A percentile compares a stretch with the other conserved stretches of the same genome.
phyloP scores from a whole-genome alignment of 2,797 vertebrate genomes.

The Tiaroga cobitis region DNA sequence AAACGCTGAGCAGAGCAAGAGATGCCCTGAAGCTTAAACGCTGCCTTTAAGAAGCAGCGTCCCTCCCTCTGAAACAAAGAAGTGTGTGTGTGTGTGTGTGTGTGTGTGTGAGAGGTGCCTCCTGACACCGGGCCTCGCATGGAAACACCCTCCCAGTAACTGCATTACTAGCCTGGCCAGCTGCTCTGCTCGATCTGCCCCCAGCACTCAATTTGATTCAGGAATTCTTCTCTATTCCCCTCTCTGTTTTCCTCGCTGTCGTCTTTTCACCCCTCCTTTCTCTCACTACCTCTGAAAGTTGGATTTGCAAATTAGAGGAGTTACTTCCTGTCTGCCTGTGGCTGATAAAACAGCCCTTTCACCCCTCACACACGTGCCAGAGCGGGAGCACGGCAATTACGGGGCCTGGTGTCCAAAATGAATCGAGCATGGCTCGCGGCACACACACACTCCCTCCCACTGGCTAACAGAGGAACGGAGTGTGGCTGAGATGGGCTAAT shows the following conservation, averaged over 20 bases:
- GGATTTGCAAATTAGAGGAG: conserved; percentile 96
- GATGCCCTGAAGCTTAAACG: conserved; percentile 53
- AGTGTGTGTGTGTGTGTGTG: conserved; percentile 46
- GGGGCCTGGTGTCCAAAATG: conserved; percentile 87
- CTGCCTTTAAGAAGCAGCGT: conserved; percentile 73
- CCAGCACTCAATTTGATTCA: conserved; percentile 91
- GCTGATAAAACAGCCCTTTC: conserved; percentile 71
- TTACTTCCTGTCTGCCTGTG: conserved; percentile 89
- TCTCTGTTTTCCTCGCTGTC: conserved; percentile 75
- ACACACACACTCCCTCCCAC: conserved; percentile 74
- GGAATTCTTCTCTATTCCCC: conserved; percentile 87
- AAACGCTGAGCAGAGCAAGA: conserved; percentile 48
- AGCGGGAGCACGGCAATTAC: conserved; percentile 92
- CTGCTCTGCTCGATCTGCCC: conserved; percentile 80
- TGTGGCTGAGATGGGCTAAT: conserved; percentile 49
- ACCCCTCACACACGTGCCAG: conserved; percentile 69
- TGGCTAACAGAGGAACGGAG: conserved; percentile 38
- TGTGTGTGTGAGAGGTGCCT: conserved; percentile 66
- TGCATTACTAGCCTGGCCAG: conserved; percentile 94
- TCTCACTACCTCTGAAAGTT: conserved; percentile 84
- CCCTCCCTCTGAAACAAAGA: conserved; percentile 27
- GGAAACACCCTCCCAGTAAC: conserved; percentile 89
- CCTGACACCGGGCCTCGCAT: conserved; percentile 79
- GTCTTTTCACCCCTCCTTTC: conserved; percentile 33
- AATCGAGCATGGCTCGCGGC: conserved; percentile 86